Evolutionary conservation across 2,888 invertebrate species (phyloP).

Genomic region (Cheiracanthium punctorium): DNA sequence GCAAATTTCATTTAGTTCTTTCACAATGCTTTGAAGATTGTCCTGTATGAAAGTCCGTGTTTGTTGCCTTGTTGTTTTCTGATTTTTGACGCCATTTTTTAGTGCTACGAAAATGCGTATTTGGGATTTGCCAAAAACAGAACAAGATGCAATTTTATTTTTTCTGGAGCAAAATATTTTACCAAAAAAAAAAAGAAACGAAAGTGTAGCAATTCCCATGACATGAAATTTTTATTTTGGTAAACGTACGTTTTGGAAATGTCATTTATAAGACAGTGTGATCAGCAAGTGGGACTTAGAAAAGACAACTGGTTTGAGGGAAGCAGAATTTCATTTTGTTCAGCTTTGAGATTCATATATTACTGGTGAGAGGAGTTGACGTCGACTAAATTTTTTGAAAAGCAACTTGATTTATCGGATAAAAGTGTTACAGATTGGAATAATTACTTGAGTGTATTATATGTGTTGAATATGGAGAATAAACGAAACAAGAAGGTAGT

Average conservation of each 20-base stretch:
- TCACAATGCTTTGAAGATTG: too few species aligned
- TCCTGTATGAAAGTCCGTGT: too few species aligned
- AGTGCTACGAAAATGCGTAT: too few species aligned
- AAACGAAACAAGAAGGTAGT: not conserved
- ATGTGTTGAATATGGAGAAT: not conserved
- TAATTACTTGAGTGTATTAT: not conserved
- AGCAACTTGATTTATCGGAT: not conserved
- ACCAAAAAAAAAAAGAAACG: too few species aligned
- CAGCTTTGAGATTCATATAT: slow-evolving; percentile 18
- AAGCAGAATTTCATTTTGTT: not conserved
- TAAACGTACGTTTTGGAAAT: too few species aligned
- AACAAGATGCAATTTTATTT: too few species aligned
- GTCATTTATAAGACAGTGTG: not conserved
- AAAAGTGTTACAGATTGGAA: not conserved
- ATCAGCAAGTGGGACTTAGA: not conserved
- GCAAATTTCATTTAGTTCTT: too few species aligned
- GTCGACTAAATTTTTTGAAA: slow-evolving; percentile 22
- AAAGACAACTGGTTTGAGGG: not conserved
- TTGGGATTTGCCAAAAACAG: too few species aligned
- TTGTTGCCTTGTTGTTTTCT: too few species aligned
- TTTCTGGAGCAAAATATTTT: too few species aligned
- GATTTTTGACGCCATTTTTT: too few species aligned
- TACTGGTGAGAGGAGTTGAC: slow-evolving; percentile 27
- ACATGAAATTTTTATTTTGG: not conserved
- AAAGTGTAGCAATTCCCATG: too few species aligned